Conservation (phyloP, 2,113 vertebrate genomes). For the Tursiops truncatus region DNA sequence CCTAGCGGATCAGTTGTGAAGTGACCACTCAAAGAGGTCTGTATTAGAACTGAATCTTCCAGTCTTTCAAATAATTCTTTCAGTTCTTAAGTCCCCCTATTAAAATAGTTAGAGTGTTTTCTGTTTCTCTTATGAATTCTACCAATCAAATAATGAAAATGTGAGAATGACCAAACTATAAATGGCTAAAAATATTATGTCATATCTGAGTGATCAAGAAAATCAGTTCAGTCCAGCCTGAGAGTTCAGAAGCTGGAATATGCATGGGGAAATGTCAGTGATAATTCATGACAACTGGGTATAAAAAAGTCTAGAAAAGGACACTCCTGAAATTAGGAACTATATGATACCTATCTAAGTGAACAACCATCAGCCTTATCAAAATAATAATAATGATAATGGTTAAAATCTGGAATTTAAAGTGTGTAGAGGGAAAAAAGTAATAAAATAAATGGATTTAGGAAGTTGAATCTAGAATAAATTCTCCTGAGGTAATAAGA, state of each 20-base stretch:
- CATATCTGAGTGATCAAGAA: neutral
- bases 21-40: neutral
- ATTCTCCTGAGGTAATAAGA: neutral
- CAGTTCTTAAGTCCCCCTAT: neutral
- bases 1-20: neutral
- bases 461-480: neutral
- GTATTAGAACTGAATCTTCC: neutral
- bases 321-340: neutral
- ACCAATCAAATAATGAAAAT: neutral
- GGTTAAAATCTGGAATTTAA: neutral
- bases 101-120: neutral
- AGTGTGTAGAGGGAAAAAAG: neutral
- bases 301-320: neutral
- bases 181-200: neutral
- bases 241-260: neutral
- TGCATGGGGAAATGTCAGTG: neutral
- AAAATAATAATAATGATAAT: neutral
- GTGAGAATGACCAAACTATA: neutral
- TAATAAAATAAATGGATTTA: neutral
- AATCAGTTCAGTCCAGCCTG: neutral
- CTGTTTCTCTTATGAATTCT: neutral
- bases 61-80: neutral
- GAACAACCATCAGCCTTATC: neutral
- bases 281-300: neutral
- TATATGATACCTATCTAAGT: neutral